These are phyloP conservation scores for Drosophila cracens DNA, from an alignment of 2,888 invertebrate species.

Conservation along the genomic window DNA sequence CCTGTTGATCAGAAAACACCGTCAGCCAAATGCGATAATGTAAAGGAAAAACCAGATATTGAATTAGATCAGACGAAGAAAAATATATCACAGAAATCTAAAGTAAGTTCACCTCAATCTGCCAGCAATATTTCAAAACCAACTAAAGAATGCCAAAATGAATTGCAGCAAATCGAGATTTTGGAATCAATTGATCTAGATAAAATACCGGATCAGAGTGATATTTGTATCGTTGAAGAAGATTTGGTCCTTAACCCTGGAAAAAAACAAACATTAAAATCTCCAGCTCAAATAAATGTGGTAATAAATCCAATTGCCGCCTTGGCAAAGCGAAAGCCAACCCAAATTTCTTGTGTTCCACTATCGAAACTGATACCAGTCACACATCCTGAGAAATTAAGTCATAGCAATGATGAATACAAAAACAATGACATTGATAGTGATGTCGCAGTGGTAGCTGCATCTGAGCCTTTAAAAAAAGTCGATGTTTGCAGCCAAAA, in stretches of 20 bases:
- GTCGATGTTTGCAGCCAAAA: not conserved
- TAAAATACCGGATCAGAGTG: not conserved
- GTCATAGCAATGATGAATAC: not conserved
- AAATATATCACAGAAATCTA: not conserved
- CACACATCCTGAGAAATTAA: not conserved
- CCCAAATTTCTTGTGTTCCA: conserved; percentile 42
- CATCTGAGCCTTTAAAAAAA: not conserved
- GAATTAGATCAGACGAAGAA: not conserved
- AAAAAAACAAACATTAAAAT: not conserved
- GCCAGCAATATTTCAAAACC: not conserved
- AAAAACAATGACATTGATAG: not conserved
- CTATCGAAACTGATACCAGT: conserved; percentile 33
- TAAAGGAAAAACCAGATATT: not conserved
- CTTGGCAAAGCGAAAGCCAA: not conserved
- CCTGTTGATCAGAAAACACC: not conserved
- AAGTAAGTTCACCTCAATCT: not conserved
- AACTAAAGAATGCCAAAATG: not conserved
- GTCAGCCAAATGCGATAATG: not conserved
- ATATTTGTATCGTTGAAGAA: not conserved
- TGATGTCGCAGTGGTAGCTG: not conserved
- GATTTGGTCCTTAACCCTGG: not conserved
- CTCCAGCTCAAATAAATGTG: conserved; percentile 13
- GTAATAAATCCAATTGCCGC: conserved; percentile 28
- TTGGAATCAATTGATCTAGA: not conserved
- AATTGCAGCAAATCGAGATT: not conserved